A percentile compares a stretch with the other conserved stretches of the same genome.
Evolutionary conservation across 2,797 vertebrate genomes (phyloP).

Genomic region (Etheostoma nigrum): DNA sequence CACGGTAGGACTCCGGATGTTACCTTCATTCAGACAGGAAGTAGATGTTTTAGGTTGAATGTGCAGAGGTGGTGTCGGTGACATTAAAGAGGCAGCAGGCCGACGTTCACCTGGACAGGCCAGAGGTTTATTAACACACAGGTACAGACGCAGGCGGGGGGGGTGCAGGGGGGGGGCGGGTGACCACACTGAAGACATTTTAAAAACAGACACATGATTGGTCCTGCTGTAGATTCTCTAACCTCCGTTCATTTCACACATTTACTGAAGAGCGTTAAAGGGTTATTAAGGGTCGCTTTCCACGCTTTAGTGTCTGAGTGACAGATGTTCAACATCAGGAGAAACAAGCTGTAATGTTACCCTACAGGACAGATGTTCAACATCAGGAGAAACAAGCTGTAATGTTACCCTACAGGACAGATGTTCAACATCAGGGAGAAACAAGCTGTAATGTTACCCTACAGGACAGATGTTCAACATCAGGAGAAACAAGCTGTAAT

Average conservation of each 20-base stretch:
- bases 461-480: too few relatives aligned
- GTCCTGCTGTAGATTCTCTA: slow-evolving; percentile 15
- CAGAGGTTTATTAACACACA: slow-evolving; percentile 83
- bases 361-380: too few relatives aligned
- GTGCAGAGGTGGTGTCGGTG: too few relatives aligned
- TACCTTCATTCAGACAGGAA: neutral
- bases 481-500: too few relatives aligned
- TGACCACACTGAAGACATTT: slow-evolving; percentile 52
- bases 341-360: too few relatives aligned
- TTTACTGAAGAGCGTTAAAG: slow-evolving; percentile 7
- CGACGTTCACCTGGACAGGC: slow-evolving; percentile 8
- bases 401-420: too few relatives aligned
- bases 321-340: too few relatives aligned
- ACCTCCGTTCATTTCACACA: slow-evolving; percentile 2
- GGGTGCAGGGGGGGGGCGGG: slow-evolving; percentile 4
- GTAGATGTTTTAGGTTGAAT: too few relatives aligned
- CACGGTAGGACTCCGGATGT: neutral
- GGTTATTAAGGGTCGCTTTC: neutral
- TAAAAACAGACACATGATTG: slow-evolving; percentile 49
- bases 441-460: too few relatives aligned
- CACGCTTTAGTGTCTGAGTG: too few relatives aligned
- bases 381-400: too few relatives aligned
- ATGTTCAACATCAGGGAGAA: too few relatives aligned
- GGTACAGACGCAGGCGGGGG: slow-evolving; percentile 35
- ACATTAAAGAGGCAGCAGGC: neutral